These are phyloP conservation scores for Holothuria glaberrima DNA, from an alignment of 35 echinoderm and acorn worm species.

Conservation along the genomic window DNA sequence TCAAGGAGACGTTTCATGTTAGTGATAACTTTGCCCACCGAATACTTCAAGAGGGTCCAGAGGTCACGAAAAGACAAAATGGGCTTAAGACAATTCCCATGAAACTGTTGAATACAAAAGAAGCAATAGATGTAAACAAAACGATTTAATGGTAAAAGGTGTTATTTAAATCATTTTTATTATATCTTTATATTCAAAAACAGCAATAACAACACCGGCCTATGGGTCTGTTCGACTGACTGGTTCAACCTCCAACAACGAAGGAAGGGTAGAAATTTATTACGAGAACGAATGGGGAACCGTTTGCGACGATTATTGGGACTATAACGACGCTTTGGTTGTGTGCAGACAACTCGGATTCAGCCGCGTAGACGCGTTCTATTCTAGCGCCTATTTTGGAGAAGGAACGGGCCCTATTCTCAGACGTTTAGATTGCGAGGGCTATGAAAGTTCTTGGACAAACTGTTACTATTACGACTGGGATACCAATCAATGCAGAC, in stretches of 20 bases:
- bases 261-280: conserved; percentile 59
- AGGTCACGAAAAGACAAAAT: too few species aligned
- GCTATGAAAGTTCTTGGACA: not conserved
- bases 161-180: too few species aligned
- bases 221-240: conserved; percentile 13
- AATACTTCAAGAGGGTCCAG: too few species aligned
- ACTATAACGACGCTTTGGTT: conserved; percentile 13
- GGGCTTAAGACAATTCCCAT: too few species aligned
- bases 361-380: not conserved
- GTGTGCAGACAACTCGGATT: conserved; percentile 40
- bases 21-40: too few species aligned
- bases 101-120: too few species aligned
- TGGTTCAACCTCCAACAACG: not conserved
- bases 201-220: not conserved
- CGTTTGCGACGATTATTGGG: conserved; percentile 25
- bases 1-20: too few species aligned
- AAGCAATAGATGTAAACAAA: too few species aligned
- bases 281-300: conserved; percentile 43
- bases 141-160: too few species aligned
- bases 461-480: not conserved
- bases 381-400: not conserved
- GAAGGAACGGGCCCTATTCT: conserved; percentile 30
- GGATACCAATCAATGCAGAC: not conserved
- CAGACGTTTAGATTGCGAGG: not conserved
- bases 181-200: too few species aligned